Percentiles rank a stretch among this genome's conserved stretches.
Conservation (phyloP, 2,888 invertebrate species). For the Argyra leucocephala region DNA sequence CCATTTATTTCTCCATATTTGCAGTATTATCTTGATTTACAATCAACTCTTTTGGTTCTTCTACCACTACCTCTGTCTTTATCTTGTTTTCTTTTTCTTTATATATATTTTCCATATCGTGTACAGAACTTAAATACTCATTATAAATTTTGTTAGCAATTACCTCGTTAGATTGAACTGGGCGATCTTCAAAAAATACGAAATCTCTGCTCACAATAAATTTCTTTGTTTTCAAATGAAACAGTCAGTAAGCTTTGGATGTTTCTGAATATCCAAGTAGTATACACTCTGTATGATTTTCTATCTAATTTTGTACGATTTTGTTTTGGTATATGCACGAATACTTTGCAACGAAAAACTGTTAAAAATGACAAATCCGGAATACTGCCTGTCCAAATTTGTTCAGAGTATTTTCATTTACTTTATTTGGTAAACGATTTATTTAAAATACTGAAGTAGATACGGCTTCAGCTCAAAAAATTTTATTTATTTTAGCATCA, state of each 20-base stretch:
- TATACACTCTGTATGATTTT: conserved; percentile 19
- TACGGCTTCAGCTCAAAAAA: conserved; percentile 38
- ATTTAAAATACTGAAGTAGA: conserved; percentile 34
- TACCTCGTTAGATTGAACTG: neutral
- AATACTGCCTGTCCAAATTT: conserved; percentile 24
- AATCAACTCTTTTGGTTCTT: neutral
- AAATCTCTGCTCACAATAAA: conserved; percentile 20
- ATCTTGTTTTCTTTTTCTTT: neutral
- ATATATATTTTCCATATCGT: neutral
- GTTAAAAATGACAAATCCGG: conserved; percentile 12
- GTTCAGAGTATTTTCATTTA: conserved; percentile 26
- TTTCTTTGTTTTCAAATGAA: conserved; percentile 18
- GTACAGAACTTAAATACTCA: neutral
- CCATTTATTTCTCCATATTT: too few species aligned
- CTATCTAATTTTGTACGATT: conserved; percentile 19
- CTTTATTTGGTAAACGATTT: conserved; percentile 27
- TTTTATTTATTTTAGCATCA: conserved; percentile 24
- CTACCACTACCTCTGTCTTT: neutral
- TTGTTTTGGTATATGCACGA: conserved; percentile 19
- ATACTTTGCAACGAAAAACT: conserved; percentile 17
- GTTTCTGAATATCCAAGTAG: conserved; percentile 20
- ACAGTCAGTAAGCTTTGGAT: conserved; percentile 20
- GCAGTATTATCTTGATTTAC: too few species aligned
- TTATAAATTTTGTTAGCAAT: neutral
- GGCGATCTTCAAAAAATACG: conserved; percentile 14